Evolutionary conservation across 2,888 invertebrate species (phyloP).

Genomic region (Acanthopleura granulata): DNA sequence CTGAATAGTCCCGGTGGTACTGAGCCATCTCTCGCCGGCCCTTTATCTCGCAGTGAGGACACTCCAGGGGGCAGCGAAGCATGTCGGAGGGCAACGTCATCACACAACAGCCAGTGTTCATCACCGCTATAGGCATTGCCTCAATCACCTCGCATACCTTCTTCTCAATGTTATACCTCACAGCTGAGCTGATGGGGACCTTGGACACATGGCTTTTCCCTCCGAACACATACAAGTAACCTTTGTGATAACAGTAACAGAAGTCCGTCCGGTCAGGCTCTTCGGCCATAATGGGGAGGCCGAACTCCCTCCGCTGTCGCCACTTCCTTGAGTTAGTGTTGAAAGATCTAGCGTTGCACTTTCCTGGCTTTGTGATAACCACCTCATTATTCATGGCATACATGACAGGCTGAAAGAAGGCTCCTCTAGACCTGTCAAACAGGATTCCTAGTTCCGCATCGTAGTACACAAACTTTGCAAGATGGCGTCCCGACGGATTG

Average conservation of each 20-base stretch:
- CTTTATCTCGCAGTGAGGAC: slow-evolving; percentile 47
- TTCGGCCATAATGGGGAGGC: slow-evolving; percentile 35
- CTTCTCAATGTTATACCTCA: slow-evolving; percentile 5
- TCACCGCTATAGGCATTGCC: slow-evolving; percentile 42
- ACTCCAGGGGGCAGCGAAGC: slow-evolving; percentile 46
- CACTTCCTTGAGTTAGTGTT: slow-evolving; percentile 35
- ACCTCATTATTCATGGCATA: slow-evolving; percentile 40
- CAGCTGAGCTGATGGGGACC: slow-evolving; percentile 8
- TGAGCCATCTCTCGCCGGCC: slow-evolving; percentile 38
- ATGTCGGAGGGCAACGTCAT: slow-evolving; percentile 42
- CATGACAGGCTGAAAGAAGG: slow-evolving; percentile 38
- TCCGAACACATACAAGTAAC: slow-evolving; percentile 45
- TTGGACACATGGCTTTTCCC: slow-evolving; percentile 32
- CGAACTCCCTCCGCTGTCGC: slow-evolving; percentile 30
- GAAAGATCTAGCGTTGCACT: slow-evolving; percentile 36
- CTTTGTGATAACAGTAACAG: slow-evolving; percentile 35
- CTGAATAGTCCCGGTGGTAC: slow-evolving; percentile 41
- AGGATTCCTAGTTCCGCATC: slow-evolving; percentile 33
- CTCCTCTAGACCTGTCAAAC: slow-evolving; percentile 36
- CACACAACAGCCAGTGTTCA: slow-evolving; percentile 39
- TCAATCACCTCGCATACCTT: slow-evolving; percentile 18
- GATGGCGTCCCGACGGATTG: not conserved
- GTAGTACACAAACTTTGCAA: slow-evolving; percentile 35
- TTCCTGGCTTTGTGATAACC: slow-evolving; percentile 41
- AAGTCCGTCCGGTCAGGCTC: slow-evolving; percentile 39